phyloP scores from a whole-genome alignment of 2,888 invertebrate species.

The Polymixis lichenea region DNA sequence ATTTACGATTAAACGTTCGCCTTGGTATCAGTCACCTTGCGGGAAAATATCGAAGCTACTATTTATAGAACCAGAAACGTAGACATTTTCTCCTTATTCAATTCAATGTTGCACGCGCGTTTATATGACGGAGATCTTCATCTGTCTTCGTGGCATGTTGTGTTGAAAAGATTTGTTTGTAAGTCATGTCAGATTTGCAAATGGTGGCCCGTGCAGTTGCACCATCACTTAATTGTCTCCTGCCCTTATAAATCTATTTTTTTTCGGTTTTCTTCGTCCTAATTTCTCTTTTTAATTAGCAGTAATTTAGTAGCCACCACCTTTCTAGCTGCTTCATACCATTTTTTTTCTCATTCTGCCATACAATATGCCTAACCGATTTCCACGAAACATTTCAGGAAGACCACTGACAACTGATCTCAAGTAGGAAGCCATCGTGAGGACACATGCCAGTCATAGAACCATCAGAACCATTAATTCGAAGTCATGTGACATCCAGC shows the following conservation, averaged over 20 bases:
- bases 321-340: background rate
- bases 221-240: background rate
- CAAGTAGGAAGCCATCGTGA: too few species aligned
- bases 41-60: background rate
- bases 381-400: background rate
- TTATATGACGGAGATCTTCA: background rate
- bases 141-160: background rate
- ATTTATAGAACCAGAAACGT: conserved; percentile 26
- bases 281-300: background rate
- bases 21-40: conserved; percentile 39
- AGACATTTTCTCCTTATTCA: conserved; percentile 31
- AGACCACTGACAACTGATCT: background rate
- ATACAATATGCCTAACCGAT: too few species aligned
- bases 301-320: background rate
- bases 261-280: background rate
- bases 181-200: too few species aligned
- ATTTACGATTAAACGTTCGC: conserved; percentile 20
- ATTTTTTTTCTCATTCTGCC: too few species aligned
- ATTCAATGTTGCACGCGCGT: conserved; percentile 8
- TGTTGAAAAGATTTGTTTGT: background rate
- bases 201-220: background rate
- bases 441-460: too few species aligned
- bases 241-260: background rate
- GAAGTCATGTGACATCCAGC: background rate
- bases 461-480: background rate